Conservation (phyloP, 2,888 invertebrate genomes). For the Polia nebulosa region DNA sequence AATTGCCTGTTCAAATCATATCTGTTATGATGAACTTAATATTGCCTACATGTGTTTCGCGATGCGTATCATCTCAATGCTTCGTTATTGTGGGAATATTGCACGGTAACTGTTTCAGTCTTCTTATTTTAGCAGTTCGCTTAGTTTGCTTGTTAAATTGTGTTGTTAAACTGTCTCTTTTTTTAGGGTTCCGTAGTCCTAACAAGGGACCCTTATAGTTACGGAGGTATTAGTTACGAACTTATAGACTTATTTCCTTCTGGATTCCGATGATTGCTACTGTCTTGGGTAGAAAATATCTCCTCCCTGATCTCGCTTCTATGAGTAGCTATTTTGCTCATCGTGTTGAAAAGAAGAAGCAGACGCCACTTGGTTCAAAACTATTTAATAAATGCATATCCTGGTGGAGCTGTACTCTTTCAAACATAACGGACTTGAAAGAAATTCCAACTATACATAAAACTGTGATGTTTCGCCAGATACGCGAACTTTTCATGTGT, state of each 20-base stretch:
- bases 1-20: constrained; percentile 71
- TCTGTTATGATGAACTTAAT: constrained; percentile 59
- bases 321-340: too few relatives aligned
- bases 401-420: neutral
- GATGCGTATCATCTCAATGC: constrained; percentile 33
- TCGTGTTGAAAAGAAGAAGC: neutral
- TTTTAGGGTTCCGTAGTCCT: too few relatives aligned
- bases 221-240: too few relatives aligned
- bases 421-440: neutral
- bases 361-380: neutral
- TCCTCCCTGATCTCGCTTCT: neutral
- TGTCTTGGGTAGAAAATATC: neutral
- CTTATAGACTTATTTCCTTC: neutral
- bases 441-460: neutral
- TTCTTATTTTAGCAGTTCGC: constrained; percentile 14
- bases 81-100: constrained; percentile 47
- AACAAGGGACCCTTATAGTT: too few relatives aligned
- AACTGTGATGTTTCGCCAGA: constrained; percentile 2
- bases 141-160: constrained; percentile 4
- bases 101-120: constrained; percentile 19
- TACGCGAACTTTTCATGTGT: constrained; percentile 7
- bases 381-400: neutral
- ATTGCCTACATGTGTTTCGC: constrained; percentile 53
- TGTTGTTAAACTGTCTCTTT: too few relatives aligned
- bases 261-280: neutral